Evolutionary conservation across 2,888 invertebrate genomes (phyloP), one percentile per base, ranked within the genome.

Genomic region (Clistopyga incitator): DNA sequence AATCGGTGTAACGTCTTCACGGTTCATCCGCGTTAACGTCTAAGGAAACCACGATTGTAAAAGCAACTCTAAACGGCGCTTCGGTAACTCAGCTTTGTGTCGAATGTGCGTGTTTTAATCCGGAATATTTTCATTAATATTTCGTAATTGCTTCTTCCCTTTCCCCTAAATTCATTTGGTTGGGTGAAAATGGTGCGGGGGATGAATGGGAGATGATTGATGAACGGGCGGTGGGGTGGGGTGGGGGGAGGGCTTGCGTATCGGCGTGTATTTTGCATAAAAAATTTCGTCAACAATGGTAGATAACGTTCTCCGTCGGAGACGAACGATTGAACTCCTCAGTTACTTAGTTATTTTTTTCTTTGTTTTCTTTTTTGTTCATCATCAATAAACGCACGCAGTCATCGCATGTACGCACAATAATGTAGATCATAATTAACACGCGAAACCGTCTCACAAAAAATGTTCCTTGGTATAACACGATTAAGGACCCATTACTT

Each of bases 21-120:
- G 72, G 72, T 72, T 72, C 72, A 72, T 72, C 72, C 72, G 72
- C 25, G 72, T 72, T 45, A 29, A 59, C 72, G 72, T 45, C 29
- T 29, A 59, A 70, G 54, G n/a, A 75, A 71, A 71, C 38, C 29
- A 75, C 56, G 45, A 54, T 75, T 54, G 68, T 42, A 65, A 78
- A 74, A 78, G 74, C 64, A 45, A 71, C 25, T 50, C 54, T 68
- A 74, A 54, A 77, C 72, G 72, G 74, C 77, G 67, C 54, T 77
- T 68, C 74, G 65, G 38, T 75, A 75, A 56, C 42, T 78, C 83
- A 79, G 70, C 78, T 87, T 84, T 71, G 86, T 84, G 85, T 86
- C 64, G 87, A 89, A 90, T 91, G 91, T 91, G 91, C 91, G 91
- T 91, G 91, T 91, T 91, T 91, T 38, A 18, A 82, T 79, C 77